These are phyloP conservation scores for Smutsia temminckii DNA, from an alignment of 2,797 vertebrate genomes.

Conservation along the genomic window DNA sequence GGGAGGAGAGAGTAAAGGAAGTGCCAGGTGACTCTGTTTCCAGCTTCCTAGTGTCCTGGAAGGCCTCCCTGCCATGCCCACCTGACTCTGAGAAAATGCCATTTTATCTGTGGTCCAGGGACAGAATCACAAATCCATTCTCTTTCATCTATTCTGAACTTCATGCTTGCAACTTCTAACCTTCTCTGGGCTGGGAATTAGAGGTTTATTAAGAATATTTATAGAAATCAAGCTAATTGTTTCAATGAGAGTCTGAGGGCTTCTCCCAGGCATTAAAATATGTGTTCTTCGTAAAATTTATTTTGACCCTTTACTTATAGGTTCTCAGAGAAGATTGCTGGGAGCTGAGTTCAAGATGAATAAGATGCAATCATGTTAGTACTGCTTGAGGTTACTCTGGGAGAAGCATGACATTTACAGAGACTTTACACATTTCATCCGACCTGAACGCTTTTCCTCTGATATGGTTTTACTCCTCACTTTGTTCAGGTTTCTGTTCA, in stretches of 20 bases:
- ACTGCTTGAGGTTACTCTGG: background rate
- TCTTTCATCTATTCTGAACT: background rate
- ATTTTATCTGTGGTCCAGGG: background rate
- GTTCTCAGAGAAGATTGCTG: background rate
- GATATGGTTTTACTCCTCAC: background rate
- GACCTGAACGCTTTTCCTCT: background rate
- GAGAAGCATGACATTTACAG: background rate
- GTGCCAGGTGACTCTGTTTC: background rate
- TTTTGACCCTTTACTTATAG: background rate
- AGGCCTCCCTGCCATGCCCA: background rate
- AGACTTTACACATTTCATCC: background rate
- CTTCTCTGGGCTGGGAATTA: background rate
- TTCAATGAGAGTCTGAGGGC: background rate
- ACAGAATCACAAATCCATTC: background rate
- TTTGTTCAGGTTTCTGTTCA: background rate
- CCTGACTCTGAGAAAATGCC: background rate
- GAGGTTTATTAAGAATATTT: background rate
- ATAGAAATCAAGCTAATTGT: background rate
- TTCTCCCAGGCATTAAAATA: background rate
- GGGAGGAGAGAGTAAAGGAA: background rate
- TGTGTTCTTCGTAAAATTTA: background rate
- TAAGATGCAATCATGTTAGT: background rate
- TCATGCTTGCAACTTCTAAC: background rate
- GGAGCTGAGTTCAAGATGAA: background rate
- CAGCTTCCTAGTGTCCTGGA: background rate